These are phyloP conservation scores for Mobula birostris DNA, from an alignment of 2,113 vertebrate genomes.

Conservation along the genomic window DNA sequence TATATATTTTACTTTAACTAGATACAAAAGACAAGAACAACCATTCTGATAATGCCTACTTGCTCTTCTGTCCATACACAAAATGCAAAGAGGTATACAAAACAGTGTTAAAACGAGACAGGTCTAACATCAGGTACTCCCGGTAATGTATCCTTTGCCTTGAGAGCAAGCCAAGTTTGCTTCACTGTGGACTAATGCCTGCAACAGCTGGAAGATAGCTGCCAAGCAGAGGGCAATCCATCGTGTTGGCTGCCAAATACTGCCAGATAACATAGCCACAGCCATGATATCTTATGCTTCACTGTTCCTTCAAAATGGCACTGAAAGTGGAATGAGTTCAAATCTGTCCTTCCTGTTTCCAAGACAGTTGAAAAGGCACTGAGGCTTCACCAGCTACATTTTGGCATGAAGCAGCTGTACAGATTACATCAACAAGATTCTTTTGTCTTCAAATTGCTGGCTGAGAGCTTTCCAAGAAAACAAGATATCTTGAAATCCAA, in stretches of 20 bases:
- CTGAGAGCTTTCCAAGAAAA: slow-evolving; percentile 11
- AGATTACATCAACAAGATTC: not conserved
- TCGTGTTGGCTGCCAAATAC: not conserved
- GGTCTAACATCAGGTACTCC: not conserved
- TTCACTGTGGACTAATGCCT: not conserved
- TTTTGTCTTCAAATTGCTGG: not conserved
- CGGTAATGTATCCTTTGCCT: not conserved
- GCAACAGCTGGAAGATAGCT: not conserved
- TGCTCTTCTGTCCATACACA: too few species aligned
- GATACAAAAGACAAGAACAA: not conserved
- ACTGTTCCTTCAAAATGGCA: slow-evolving; percentile 4
- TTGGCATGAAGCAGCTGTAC: not conserved
- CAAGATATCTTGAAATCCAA: not conserved
- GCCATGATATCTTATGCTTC: not conserved
- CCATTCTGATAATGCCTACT: not conserved
- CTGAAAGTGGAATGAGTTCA: not conserved
- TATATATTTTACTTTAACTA: not conserved
- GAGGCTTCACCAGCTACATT: not conserved
- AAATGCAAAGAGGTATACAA: not conserved
- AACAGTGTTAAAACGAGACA: not conserved
- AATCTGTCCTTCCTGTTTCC: not conserved
- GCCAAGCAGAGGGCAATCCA: not conserved
- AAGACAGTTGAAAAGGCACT: not conserved
- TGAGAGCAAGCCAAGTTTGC: not conserved
- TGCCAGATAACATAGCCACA: not conserved